phyloP scores from a whole-genome alignment of 2,797 vertebrate genomes.

The Vireo griseus region DNA sequence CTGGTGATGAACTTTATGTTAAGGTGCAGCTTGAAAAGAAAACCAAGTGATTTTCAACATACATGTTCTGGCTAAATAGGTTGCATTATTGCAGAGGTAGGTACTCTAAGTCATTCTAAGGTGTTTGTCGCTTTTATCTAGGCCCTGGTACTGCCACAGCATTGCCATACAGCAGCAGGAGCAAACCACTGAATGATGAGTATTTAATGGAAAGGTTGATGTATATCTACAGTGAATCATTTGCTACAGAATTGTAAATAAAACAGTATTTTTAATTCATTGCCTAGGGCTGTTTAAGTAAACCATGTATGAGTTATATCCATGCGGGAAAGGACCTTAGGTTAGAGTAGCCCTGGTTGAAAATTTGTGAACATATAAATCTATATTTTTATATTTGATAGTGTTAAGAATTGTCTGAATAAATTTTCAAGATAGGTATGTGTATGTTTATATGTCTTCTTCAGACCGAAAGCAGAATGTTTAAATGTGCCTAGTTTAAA shows the following conservation, averaged over 20 bases:
- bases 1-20: neutral
- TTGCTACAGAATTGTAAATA: slow-evolving; percentile 42
- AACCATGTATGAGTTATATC: neutral
- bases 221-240: neutral
- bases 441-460: neutral
- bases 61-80: neutral
- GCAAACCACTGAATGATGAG: neutral
- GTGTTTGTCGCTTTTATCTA: neutral
- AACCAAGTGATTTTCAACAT: neutral
- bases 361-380: neutral
- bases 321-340: neutral
- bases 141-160: neutral
- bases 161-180: neutral
- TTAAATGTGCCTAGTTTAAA: neutral
- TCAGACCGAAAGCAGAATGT: neutral
- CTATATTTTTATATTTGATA: neutral
- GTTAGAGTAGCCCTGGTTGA: neutral
- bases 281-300: neutral
- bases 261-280: slow-evolving; percentile 27
- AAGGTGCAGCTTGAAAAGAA: neutral
- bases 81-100: neutral
- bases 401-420: neutral
- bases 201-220: slow-evolving; percentile 3
- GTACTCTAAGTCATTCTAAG: neutral
- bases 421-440: neutral